Conservation (phyloP, 2,797 vertebrate genomes). For the Merluccius polli region DNA sequence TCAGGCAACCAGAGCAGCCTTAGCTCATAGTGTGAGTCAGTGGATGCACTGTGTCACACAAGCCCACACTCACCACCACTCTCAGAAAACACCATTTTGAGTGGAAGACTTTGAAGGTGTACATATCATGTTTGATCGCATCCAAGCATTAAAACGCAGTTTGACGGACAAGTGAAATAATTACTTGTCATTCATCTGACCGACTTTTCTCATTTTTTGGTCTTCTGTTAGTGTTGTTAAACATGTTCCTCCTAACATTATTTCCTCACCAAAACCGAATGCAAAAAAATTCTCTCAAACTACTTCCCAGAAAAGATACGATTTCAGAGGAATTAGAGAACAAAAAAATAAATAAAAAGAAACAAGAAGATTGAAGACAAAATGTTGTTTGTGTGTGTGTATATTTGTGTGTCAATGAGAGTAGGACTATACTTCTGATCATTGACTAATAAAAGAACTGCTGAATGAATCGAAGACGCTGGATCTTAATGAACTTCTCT, state of each 20-base stretch:
- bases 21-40: constrained; percentile 13
- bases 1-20: constrained; percentile 35
- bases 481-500: constrained; percentile 71
- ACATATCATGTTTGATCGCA: constrained; percentile 76
- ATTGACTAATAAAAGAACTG: constrained; percentile 14
- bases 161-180: constrained; percentile 80
- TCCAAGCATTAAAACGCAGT: constrained; percentile 74
- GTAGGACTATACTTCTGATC: constrained; percentile 11
- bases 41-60: background rate
- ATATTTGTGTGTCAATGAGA: background rate
- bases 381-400: background rate
- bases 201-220: constrained; percentile 57
- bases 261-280: constrained; percentile 28
- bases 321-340: constrained; percentile 7
- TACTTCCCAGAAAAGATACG: constrained; percentile 43
- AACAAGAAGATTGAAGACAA: background rate
- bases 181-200: constrained; percentile 79
- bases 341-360: background rate
- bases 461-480: constrained; percentile 56
- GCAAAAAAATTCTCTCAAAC: constrained; percentile 37
- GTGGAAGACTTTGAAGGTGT: constrained; percentile 72
- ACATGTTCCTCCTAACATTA: constrained; percentile 63
- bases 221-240: constrained; percentile 65
- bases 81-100: constrained; percentile 42
- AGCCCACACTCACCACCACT: background rate